Conservation (phyloP, 2,113 vertebrate species). For the Myanophis thanlyinensis region DNA sequence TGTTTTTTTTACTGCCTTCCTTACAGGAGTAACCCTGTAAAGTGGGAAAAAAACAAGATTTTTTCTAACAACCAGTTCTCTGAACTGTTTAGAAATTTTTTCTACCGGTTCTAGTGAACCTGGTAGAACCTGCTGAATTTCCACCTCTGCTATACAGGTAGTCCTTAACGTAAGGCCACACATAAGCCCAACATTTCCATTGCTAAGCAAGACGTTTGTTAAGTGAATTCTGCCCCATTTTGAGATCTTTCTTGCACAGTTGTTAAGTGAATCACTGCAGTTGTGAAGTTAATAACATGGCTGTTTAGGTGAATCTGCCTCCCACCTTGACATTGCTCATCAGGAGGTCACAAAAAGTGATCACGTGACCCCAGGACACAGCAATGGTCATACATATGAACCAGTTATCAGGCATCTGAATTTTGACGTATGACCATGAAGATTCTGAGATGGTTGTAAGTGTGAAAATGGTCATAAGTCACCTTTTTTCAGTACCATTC, state of each 20-base stretch:
- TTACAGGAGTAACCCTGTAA: no score
- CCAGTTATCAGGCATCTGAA: not conserved
- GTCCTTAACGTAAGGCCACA: not conserved
- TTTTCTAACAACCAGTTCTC: no score
- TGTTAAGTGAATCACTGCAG: no score
- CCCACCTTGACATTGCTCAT: not conserved
- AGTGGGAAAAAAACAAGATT: no score
- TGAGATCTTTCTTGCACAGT: no score
- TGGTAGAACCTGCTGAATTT: no score
- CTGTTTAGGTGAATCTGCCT: not conserved
- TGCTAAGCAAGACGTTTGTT: not conserved
- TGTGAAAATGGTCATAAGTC: not conserved
- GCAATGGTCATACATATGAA: not conserved
- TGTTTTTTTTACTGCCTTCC: no score
- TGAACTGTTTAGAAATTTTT: no score
- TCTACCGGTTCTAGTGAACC: no score
- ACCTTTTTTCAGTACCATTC: not conserved
- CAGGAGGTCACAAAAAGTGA: not conserved
- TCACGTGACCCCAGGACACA: not conserved
- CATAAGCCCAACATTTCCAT: not conserved
- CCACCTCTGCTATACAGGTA: no score
- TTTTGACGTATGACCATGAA: not conserved
- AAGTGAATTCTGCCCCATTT: no score
- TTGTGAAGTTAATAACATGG: not conserved
- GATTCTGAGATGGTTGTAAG: not conserved